Percentiles rank a stretch among this genome's conserved stretches.
Evolutionary conservation across 2,797 vertebrate species (phyloP).

Genomic region (Melanogrammus aeglefinus): DNA sequence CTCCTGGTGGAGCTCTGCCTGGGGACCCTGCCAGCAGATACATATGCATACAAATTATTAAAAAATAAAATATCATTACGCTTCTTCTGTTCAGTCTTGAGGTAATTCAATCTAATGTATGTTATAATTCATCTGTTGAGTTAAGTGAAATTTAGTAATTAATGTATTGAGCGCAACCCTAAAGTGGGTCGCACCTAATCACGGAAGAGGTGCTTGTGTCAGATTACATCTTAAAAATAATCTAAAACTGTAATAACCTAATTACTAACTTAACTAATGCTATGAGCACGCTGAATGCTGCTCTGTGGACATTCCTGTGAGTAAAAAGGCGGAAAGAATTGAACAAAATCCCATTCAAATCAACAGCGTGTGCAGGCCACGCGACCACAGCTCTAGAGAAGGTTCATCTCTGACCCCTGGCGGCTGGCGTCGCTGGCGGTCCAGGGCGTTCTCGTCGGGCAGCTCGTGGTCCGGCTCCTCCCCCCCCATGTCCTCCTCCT

Average conservation of each 20-base stretch:
- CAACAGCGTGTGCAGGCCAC: not conserved
- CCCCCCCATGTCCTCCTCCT: constrained; percentile 61
- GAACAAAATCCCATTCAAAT: not conserved
- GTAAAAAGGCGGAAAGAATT: not conserved
- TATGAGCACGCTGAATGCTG: too few relatives aligned
- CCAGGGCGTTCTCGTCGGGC: constrained; percentile 72
- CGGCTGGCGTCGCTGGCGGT: constrained; percentile 56
- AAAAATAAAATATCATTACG: not conserved
- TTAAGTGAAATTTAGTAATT: not conserved
- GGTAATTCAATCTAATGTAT: not conserved
- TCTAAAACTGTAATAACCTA: not conserved
- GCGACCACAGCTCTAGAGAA: constrained; percentile 7
- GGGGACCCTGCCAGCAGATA: constrained; percentile 32
- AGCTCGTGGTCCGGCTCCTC: constrained; percentile 55
- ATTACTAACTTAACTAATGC: not conserved
- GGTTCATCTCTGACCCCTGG: constrained; percentile 51
- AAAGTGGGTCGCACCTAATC: not conserved
- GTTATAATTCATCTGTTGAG: not conserved
- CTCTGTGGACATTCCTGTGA: not conserved
- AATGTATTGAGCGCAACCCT: not conserved
- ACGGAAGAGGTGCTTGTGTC: not conserved
- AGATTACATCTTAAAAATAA: not conserved
- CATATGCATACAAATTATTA: not conserved
- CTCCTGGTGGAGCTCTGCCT: constrained; percentile 20
- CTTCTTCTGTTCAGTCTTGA: not conserved